Conservation (phyloP, 2,113 vertebrate genomes). For the Myocastor coypus region DNA sequence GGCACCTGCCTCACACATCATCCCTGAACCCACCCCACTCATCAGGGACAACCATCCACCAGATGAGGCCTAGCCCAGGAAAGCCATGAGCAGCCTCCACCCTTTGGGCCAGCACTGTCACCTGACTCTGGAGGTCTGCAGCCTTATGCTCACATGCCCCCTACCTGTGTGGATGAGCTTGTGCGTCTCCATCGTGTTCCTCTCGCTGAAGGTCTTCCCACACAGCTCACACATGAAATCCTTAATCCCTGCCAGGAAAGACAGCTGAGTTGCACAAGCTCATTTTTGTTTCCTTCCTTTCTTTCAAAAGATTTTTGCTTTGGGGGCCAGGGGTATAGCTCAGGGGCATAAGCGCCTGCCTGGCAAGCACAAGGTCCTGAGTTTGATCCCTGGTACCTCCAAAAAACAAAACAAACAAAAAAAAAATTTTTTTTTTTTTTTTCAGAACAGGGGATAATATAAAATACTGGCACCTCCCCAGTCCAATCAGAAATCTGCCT, state of each 20-base stretch:
- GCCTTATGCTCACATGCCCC: not conserved
- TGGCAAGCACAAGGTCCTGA: too few species aligned
- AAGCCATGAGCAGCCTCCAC: too few species aligned
- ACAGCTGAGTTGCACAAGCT: not conserved
- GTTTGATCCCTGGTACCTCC: too few species aligned
- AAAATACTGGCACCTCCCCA: fast-evolving
- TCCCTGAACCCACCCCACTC: not conserved
- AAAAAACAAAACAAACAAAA: too few species aligned
- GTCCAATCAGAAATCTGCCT: not conserved
- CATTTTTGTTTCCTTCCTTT: not conserved
- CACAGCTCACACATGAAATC: constrained; percentile 99
- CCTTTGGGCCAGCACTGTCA: not conserved
- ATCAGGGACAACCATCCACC: fast-evolving
- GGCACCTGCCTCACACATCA: too few species aligned
- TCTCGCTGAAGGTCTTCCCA: constrained; percentile 98
- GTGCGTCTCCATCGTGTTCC: constrained; percentile 98
- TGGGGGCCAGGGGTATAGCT: too few species aligned
- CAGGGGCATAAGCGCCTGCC: too few species aligned
- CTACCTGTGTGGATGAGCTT: constrained; percentile 98
- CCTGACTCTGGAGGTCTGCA: too few species aligned
- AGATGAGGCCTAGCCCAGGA: not conserved
- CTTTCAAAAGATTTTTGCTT: not conserved
- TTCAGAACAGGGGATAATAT: too few species aligned
- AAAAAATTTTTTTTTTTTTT: too few species aligned
- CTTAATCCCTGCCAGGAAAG: constrained; percentile 92